A percentile compares a stretch with the other conserved stretches of the same genome.
These are phyloP conservation scores for Anomalospiza imberbis DNA, from an alignment of 2,797 vertebrate species.

Conservation along the genomic window DNA sequence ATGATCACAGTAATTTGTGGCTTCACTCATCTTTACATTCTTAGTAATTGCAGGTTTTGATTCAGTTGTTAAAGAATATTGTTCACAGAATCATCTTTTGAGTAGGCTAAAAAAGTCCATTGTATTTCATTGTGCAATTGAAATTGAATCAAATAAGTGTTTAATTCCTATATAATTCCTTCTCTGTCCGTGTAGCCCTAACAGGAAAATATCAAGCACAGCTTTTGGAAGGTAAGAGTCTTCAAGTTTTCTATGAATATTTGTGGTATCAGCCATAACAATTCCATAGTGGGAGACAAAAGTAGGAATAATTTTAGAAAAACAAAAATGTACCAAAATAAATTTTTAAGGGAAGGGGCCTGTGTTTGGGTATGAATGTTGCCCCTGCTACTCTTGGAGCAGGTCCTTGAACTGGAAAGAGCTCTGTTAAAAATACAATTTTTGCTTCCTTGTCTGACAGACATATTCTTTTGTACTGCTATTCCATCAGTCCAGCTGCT, in stretches of 20 bases:
- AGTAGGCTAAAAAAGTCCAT: not conserved
- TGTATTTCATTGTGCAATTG: not conserved
- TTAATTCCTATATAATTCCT: not conserved
- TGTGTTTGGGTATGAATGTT: not conserved
- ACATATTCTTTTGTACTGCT: not conserved
- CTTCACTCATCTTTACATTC: not conserved
- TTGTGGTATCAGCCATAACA: not conserved
- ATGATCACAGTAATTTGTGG: not conserved
- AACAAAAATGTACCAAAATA: not conserved
- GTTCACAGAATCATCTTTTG: not conserved
- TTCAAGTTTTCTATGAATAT: not conserved
- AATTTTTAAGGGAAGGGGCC: not conserved
- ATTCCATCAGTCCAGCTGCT: not conserved
- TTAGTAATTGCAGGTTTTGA: not conserved
- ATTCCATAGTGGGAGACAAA: not conserved
- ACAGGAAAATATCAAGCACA: slow-evolving; percentile 93
- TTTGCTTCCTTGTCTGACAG: not conserved
- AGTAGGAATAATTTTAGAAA: not conserved
- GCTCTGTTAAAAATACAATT: not conserved
- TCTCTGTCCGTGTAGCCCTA: slow-evolving; percentile 80
- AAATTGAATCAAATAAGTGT: not conserved
- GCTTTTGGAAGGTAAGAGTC: slow-evolving; percentile 92
- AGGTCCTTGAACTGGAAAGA: not conserved
- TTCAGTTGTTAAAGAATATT: not conserved
- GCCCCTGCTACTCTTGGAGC: not conserved